Conservation (phyloP, 2,797 vertebrate species). For the Gephyroberyx darwinii region DNA sequence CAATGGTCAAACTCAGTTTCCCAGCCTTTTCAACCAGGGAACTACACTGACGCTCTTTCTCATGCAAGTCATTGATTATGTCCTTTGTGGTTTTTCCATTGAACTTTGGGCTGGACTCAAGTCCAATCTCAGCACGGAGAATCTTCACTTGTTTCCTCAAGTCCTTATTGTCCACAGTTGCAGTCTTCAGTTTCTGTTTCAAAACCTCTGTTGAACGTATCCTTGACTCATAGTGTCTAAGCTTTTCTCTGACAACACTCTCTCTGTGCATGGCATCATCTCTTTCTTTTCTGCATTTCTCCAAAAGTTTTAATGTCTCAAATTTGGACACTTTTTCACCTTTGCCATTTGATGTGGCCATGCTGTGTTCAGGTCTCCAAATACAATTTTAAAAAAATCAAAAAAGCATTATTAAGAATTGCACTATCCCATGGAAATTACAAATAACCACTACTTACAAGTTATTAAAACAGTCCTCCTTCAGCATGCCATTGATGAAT, state of each 20-base stretch:
- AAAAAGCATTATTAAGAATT: slow-evolving; percentile 23
- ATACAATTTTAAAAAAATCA: slow-evolving; percentile 16
- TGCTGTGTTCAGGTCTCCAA: slow-evolving; percentile 46
- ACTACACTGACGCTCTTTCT: slow-evolving; percentile 80
- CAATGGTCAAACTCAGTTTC: slow-evolving; percentile 78
- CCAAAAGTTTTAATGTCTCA: slow-evolving; percentile 82
- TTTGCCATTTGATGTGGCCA: slow-evolving; percentile 77
- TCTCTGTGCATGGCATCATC: slow-evolving; percentile 84
- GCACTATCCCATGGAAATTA: not conserved
- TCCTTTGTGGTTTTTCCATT: slow-evolving; percentile 84
- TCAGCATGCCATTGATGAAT: slow-evolving; percentile 44
- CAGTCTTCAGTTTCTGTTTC: slow-evolving; percentile 82
- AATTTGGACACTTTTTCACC: slow-evolving; percentile 79
- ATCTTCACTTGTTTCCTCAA: slow-evolving; percentile 81
- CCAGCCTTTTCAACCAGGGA: slow-evolving; percentile 78
- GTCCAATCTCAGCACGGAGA: slow-evolving; percentile 82
- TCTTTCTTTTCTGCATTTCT: slow-evolving; percentile 84
- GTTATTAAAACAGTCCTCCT: slow-evolving; percentile 26
- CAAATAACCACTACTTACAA: slow-evolving; percentile 6
- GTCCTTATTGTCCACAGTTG: slow-evolving; percentile 81
- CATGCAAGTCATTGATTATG: slow-evolving; percentile 81
- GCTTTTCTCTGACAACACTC: slow-evolving; percentile 78
- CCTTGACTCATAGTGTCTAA: slow-evolving; percentile 78
- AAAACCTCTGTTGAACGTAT: slow-evolving; percentile 79
- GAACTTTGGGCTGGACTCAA: slow-evolving; percentile 82